These are phyloP conservation scores for Catharus minimus DNA, from an alignment of 2,113 vertebrate genomes.

Conservation along the genomic window DNA sequence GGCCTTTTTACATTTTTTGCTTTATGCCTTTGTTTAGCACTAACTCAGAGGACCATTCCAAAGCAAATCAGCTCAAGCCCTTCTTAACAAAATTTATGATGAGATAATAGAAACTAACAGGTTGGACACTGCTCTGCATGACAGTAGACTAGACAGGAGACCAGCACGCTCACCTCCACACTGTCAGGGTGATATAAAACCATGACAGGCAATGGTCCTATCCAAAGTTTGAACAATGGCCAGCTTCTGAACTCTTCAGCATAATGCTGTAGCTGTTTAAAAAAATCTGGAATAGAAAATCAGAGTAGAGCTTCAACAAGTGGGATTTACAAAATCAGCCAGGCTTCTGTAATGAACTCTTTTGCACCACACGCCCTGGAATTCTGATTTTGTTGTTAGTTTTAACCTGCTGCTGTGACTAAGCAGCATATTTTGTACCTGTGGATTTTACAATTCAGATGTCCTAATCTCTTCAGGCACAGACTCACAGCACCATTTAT, in stretches of 20 bases:
- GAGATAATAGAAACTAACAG: neutral
- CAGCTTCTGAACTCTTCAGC: conserved; percentile 12
- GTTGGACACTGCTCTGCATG: neutral
- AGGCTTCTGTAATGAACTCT: neutral
- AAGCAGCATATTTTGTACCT: neutral
- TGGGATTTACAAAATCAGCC: neutral
- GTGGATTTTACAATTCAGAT: neutral
- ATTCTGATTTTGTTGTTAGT: neutral
- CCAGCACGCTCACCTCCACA: conserved; percentile 81
- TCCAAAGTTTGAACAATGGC: conserved; percentile 86
- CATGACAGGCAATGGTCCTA: conserved; percentile 84
- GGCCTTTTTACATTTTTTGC: neutral
- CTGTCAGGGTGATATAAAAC: conserved; percentile 81
- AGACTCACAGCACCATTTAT: neutral
- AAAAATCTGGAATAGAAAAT: conserved; percentile 82
- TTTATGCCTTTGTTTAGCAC: neutral
- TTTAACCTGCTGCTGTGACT: neutral
- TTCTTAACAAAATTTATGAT: neutral
- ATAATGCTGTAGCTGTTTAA: conserved; percentile 76
- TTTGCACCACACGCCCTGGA: neutral
- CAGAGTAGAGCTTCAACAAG: neutral
- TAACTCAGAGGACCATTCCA: neutral
- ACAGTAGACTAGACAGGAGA: neutral
- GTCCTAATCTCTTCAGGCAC: neutral
- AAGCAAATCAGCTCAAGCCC: neutral